phyloP scores from a whole-genome alignment of 2,113 vertebrate genomes.

The Urocitellus parryii region DNA sequence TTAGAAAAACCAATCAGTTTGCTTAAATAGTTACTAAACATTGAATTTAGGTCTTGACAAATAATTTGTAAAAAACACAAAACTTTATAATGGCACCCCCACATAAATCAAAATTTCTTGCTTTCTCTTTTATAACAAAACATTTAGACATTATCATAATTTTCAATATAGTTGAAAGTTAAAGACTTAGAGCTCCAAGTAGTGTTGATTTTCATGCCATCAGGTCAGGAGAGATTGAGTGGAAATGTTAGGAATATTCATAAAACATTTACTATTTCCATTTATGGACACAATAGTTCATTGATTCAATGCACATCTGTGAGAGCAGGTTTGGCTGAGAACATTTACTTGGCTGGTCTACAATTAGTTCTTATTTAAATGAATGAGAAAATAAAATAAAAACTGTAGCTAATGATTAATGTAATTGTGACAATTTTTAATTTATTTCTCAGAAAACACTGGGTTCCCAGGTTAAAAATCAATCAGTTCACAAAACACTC shows the following conservation, averaged over 20 bases:
- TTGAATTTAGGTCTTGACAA: slow-evolving; percentile 15
- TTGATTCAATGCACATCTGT: not conserved
- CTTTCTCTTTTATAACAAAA: not conserved
- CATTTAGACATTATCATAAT: not conserved
- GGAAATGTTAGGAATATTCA: not conserved
- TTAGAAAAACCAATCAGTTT: not conserved
- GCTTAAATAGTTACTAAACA: not conserved
- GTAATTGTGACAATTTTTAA: slow-evolving; percentile 50
- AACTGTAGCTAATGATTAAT: slow-evolving; percentile 29
- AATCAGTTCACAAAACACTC: slow-evolving; percentile 18
- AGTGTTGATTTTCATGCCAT: not conserved
- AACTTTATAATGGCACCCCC: not conserved
- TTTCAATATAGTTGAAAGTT: not conserved
- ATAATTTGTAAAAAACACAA: not conserved
- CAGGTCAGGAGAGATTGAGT: not conserved
- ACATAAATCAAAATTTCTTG: not conserved
- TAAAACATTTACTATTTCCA: not conserved
- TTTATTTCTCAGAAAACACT: slow-evolving; percentile 42
- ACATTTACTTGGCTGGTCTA: not conserved
- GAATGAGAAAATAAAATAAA: too few species aligned
- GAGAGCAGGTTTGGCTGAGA: slow-evolving; percentile 26
- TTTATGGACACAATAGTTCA: not conserved
- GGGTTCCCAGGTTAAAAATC: slow-evolving; percentile 36
- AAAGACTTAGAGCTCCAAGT: not conserved
- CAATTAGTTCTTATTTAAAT: slow-evolving; percentile 35